Evolutionary conservation across 2,888 invertebrate species (phyloP), one percentile per base, ranked within the genome.

Genomic region (Carcina quercana): DNA sequence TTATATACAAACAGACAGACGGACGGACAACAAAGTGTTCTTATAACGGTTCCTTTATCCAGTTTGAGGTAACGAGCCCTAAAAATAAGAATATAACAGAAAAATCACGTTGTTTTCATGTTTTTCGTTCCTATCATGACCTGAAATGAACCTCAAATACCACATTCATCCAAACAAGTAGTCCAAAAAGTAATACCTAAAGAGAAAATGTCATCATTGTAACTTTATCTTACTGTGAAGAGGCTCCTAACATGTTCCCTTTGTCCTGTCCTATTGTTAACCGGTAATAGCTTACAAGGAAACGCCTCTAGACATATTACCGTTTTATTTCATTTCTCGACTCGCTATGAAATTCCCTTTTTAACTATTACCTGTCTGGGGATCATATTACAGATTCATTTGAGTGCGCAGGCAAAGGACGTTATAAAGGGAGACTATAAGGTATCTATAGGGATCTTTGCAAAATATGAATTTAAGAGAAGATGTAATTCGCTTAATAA

Each of bases 301-400:
- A n/a, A n/a, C n/a, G n/a, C n/a, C n/a, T n/a, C 53, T 54, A 52
- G 58, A 71, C 69, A 65, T 76, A 75, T 70, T 73, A 69, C 63
- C 69, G 59, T 78, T 71, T 78, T 71, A 74, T 78, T 73, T 74
- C 69, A 59, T 73, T 68, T 71, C 67, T 59, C 48, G 46, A 53
- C 53, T 50, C 50, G 64, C 64, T 68, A 64, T 66, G 59, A 70
- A 65, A 73, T 67, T 74, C 63, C 48, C 69, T 66, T 72, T 57
- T 68, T 58, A 54, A 62, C 59, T 63, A 57, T 61, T 53, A 64
- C 59, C 59, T 62, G 55, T 56, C 53, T 60, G 46, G 42, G 43
- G 53, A 58, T 67, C 65, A 64, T 53, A 59, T 66, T 60, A 62
- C 44, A 45, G 49, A 47, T 45, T n/a, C n/a, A n/a, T n/a, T n/a